Evolutionary conservation across 92 coral and sea anemone species (phyloP).

Genomic region (Bergia sp.): DNA sequence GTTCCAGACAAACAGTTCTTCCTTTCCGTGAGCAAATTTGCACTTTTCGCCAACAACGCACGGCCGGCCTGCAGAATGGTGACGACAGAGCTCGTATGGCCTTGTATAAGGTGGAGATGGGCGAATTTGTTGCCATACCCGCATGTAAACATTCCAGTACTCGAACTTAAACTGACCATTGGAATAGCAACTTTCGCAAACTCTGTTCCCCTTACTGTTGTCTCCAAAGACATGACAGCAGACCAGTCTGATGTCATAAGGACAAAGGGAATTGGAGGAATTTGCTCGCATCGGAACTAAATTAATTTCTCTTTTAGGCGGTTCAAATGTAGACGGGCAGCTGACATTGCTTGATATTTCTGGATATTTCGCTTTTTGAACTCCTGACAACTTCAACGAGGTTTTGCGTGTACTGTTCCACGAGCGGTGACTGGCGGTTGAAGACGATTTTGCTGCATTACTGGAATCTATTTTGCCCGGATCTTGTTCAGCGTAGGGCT

Average conservation of each 20-base stretch:
- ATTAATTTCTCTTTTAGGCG: neutral
- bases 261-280: neutral
- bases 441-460: neutral
- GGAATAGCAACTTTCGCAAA: constrained; percentile 8
- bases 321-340: neutral
- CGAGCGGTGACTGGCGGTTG: neutral
- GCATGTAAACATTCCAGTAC: neutral
- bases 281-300: neutral
- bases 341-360: neutral
- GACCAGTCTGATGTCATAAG: neutral
- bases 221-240: neutral
- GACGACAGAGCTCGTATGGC: constrained; percentile 20
- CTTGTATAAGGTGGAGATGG: constrained; percentile 17
- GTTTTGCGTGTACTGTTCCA: neutral
- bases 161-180: constrained; percentile 1
- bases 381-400: neutral
- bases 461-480: neutral
- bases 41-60: constrained; percentile 12
- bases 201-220: neutral
- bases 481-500: neutral
- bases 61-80: constrained; percentile 11
- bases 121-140: constrained; percentile 1
- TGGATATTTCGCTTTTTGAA: neutral
- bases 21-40: constrained; percentile 37
- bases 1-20: constrained; percentile 31